Percentiles rank a stretch among this genome's conserved stretches.
Conservation (phyloP, 2,888 invertebrate genomes). For the Bhutanitis thaidina region DNA sequence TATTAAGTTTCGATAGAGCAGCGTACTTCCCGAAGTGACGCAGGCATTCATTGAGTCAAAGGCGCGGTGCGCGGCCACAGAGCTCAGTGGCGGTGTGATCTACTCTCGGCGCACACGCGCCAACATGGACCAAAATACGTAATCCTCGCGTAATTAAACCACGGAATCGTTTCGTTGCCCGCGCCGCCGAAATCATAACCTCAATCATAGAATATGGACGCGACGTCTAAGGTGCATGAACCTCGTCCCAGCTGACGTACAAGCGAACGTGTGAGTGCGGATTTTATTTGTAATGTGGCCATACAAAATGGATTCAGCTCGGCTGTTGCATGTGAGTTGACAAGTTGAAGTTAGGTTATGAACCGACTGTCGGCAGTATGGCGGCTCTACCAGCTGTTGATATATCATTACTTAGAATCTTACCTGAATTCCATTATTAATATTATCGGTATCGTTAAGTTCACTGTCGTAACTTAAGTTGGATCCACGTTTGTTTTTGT, state of each 20-base stretch:
- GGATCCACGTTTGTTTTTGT: too few relatives aligned
- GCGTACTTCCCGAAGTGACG: conserved; percentile 77
- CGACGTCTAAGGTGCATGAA: conserved; percentile 49
- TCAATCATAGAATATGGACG: conserved; percentile 47
- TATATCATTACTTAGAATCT: too few relatives aligned
- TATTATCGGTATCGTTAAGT: too few relatives aligned
- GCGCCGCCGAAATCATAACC: conserved; percentile 50
- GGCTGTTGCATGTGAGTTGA: conserved; percentile 58
- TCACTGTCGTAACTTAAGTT: too few relatives aligned
- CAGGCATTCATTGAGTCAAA: conserved; percentile 66
- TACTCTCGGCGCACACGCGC: conserved; percentile 74
- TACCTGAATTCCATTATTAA: too few relatives aligned
- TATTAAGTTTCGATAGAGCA: conserved; percentile 50
- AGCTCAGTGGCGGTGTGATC: conserved; percentile 74
- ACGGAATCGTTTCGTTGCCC: conserved; percentile 6
- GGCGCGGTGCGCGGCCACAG: conserved; percentile 54
- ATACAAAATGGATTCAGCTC: conserved; percentile 44
- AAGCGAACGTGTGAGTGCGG: conserved; percentile 69
- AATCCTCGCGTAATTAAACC: conserved; percentile 23
- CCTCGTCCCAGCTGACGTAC: conserved; percentile 39
- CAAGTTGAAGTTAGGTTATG: conserved; percentile 32
- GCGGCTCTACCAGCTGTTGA: too few relatives aligned
- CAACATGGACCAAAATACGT: conserved; percentile 46
- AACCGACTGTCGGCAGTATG: too few relatives aligned
- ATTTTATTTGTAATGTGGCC: conserved; percentile 51